Conservation (phyloP, 2,797 vertebrate species). For the Nannoperca australis region DNA sequence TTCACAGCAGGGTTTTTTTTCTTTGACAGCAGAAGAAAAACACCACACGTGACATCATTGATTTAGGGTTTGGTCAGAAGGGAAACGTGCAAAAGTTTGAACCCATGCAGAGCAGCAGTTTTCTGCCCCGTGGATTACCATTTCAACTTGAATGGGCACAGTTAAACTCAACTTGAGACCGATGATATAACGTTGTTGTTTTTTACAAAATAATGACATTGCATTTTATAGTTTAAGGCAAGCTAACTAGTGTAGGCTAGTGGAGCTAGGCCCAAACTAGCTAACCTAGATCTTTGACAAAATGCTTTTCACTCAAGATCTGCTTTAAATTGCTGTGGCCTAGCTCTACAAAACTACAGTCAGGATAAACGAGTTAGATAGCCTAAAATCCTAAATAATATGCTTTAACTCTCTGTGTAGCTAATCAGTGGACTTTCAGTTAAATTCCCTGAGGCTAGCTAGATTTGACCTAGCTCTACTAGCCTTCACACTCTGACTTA, state of each 20-base stretch:
- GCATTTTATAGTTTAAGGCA: not conserved
- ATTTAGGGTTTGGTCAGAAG: not conserved
- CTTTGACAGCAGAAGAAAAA: not conserved
- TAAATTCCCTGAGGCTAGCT: not conserved
- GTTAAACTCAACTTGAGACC: not conserved
- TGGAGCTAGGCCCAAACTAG: not conserved
- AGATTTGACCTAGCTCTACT: too few relatives aligned
- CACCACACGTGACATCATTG: too few relatives aligned
- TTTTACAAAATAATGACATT: not conserved
- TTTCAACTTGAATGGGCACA: not conserved
- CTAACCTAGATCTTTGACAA: not conserved
- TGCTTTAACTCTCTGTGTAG: not conserved
- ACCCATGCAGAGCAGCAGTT: not conserved
- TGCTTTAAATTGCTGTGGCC: too few relatives aligned
- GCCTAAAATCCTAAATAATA: not conserved
- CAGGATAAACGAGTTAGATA: not conserved
- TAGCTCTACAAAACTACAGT: too few relatives aligned
- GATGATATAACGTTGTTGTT: not conserved
- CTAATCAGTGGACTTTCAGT: not conserved
- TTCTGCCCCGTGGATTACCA: not conserved
- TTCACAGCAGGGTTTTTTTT: not conserved
- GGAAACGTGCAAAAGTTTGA: not conserved
- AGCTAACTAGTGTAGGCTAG: not conserved
- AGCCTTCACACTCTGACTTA: too few relatives aligned
- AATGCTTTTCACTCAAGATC: not conserved